A percentile compares a stretch with the other conserved stretches of the same genome.
These are phyloP conservation scores for Pogonomyrmex californicus DNA, from an alignment of 1,140 invertebrate species.

Conservation along the genomic window DNA sequence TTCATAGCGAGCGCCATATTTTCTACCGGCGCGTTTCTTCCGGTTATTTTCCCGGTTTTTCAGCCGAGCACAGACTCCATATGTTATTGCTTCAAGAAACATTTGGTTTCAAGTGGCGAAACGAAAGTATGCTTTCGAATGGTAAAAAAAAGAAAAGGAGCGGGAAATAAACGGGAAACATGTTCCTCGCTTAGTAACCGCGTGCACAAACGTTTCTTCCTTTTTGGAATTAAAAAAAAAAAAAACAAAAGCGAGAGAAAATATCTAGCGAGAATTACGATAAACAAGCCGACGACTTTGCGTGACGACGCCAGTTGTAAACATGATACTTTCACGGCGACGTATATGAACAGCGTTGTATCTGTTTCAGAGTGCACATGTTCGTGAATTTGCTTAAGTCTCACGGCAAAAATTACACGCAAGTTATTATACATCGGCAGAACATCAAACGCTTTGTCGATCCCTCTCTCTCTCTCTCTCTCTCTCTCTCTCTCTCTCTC, in stretches of 20 bases:
- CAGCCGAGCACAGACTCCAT: conserved; percentile 31
- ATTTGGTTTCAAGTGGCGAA: conserved; percentile 44
- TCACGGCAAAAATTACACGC: conserved; percentile 42
- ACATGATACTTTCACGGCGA: neutral
- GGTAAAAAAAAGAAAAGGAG: neutral
- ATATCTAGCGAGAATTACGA: conserved; percentile 18
- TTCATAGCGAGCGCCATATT: conserved; percentile 43
- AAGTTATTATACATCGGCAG: conserved; percentile 13
- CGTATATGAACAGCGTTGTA: neutral
- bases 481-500: neutral
- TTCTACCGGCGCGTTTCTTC: conserved; percentile 20
- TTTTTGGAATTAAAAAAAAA: neutral
- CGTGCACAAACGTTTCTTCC: neutral
- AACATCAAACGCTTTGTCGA: conserved; percentile 10
- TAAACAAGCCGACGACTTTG: conserved; percentile 30
- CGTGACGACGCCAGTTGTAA: conserved; percentile 21
- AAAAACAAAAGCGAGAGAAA: neutral
- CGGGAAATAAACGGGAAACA: conserved; percentile 9
- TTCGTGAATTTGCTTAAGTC: conserved; percentile 5
- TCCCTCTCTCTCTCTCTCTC: neutral
- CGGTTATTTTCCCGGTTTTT: conserved; percentile 53
- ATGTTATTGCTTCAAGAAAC: conserved; percentile 57
- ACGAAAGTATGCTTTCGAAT: conserved; percentile 9
- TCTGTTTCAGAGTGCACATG: neutral
- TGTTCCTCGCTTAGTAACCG: no score